A percentile compares a stretch with the other conserved stretches of the same genome.
Evolutionary conservation across 2,888 invertebrate genomes (phyloP).

Genomic region (Lasius fuliginosus): DNA sequence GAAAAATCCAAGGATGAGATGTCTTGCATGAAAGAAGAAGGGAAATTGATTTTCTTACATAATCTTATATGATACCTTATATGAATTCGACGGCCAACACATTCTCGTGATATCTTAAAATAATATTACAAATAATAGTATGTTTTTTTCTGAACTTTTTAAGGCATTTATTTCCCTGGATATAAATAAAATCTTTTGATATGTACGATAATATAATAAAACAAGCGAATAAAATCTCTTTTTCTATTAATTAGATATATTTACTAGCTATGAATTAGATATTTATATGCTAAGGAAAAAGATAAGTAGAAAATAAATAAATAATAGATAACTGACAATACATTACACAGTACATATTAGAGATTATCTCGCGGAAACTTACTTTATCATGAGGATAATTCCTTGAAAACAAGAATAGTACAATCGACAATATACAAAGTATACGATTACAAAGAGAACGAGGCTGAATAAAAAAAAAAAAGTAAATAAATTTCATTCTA

Average conservation of each 20-base stretch:
- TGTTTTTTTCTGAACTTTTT: not conserved
- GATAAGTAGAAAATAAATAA: not conserved
- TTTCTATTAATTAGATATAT: not conserved
- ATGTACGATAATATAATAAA: not conserved
- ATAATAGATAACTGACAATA: not conserved
- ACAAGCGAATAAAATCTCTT: not conserved
- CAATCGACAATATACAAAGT: not conserved
- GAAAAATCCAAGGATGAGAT: not conserved
- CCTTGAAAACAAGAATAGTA: not conserved
- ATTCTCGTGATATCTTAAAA: not conserved
- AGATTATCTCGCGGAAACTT: too few species aligned
- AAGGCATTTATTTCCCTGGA: not conserved
- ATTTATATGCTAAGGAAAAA: not conserved
- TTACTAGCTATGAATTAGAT: too few species aligned
- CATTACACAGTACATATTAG: too few species aligned
- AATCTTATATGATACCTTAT: not conserved
- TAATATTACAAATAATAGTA: not conserved
- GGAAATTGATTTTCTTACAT: constrained; percentile 9
- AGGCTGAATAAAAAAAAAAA: not conserved
- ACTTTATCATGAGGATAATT: too few species aligned
- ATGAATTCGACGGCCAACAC: not conserved
- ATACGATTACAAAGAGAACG: constrained; percentile 10
- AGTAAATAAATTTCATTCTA: not conserved
- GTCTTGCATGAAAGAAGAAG: constrained; percentile 12
- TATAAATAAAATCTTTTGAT: not conserved